Conservation (phyloP, 2,797 vertebrate genomes). For the Pangasius larnaudii region DNA sequence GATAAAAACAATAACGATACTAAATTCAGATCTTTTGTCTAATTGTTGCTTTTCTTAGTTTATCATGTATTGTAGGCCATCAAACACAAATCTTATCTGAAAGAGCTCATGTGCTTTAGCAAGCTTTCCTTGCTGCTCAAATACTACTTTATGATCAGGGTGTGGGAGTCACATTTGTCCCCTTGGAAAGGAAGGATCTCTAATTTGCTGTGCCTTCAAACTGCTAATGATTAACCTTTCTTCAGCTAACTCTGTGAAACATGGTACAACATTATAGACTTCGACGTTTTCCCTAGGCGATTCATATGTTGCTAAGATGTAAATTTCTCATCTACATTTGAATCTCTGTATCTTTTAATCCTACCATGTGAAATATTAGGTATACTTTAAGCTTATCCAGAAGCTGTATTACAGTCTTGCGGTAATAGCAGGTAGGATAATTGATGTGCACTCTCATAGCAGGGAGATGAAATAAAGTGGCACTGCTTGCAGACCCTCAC, state of each 20-base stretch:
- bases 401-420: neutral
- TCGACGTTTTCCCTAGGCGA: too few relatives aligned
- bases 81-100: neutral
- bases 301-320: too few relatives aligned
- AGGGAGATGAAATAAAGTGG: conserved; percentile 23
- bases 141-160: neutral
- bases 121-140: neutral
- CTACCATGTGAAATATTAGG: neutral
- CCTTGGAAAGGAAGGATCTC: neutral
- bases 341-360: neutral
- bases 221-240: neutral
- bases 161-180: neutral
- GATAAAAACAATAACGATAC: neutral
- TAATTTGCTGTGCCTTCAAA: conserved; percentile 1
- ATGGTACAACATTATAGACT: neutral
- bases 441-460: conserved; percentile 24
- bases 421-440: conserved; percentile 7
- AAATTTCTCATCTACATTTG: neutral
- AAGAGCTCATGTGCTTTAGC: neutral
- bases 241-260: neutral
- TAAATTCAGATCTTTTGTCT: neutral
- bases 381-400: neutral
- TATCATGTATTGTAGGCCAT: neutral
- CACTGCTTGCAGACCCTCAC: neutral
- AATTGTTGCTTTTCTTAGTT: neutral